phyloP scores from a whole-genome alignment of 2,797 vertebrate genomes.

The Alectoris magna region DNA sequence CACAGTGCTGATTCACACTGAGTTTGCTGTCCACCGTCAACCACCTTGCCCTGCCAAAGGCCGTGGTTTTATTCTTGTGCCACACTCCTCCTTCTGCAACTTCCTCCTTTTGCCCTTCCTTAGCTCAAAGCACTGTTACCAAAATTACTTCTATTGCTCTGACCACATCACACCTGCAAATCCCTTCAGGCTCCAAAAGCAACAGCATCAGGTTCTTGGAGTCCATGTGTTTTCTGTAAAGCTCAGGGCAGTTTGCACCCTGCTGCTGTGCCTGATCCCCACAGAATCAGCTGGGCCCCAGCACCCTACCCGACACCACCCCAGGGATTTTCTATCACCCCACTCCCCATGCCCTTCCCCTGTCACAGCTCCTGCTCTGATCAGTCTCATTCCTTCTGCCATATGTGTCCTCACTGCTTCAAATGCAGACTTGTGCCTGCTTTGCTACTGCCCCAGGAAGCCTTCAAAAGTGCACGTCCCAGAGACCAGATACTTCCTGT shows the following conservation, averaged over 20 bases:
- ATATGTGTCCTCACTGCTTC: accelerated
- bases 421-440: not conserved
- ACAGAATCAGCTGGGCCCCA: accelerated
- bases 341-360: not conserved
- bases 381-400: not conserved
- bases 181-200: not conserved
- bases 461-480: not conserved
- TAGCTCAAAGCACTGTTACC: not conserved
- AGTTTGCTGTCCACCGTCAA: not conserved
- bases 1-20: not conserved
- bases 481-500: not conserved
- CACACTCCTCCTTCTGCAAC: not conserved
- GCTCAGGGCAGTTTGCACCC: not conserved
- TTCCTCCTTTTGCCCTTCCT: not conserved
- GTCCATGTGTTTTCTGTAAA: not conserved
- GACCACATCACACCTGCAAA: not conserved
- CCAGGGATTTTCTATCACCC: not conserved
- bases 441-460: not conserved
- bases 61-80: not conserved
- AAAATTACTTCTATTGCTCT: not conserved
- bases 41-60: not conserved
- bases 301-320: not conserved
- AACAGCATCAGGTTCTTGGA: not conserved
- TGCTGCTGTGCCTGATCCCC: accelerated
- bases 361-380: not conserved